Conservation (phyloP, 2,113 vertebrate species). For the Delphinus delphis region DNA sequence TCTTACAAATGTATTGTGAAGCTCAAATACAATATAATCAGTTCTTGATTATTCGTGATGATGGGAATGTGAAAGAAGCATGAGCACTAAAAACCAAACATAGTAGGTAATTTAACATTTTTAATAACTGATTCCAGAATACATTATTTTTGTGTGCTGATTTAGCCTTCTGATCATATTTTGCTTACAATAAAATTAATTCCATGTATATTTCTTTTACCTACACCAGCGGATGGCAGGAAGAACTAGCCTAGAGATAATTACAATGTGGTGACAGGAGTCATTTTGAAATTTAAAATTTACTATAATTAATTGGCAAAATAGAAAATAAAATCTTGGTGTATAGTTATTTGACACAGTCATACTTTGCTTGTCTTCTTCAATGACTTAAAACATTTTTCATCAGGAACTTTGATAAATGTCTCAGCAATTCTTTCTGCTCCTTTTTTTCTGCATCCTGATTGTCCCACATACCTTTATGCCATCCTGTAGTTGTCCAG, state of each 20-base stretch:
- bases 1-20: neutral
- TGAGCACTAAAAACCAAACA: constrained; percentile 44
- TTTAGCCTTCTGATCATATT: constrained; percentile 69
- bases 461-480: neutral
- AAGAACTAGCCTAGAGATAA: constrained; percentile 70
- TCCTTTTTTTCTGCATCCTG: neutral
- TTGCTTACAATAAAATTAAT: constrained; percentile 66
- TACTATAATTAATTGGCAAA: constrained; percentile 66
- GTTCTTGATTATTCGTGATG: constrained; percentile 33
- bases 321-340: constrained; percentile 53
- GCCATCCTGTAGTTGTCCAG: neutral
- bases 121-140: constrained; percentile 62
- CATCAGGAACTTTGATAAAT: neutral
- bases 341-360: constrained; percentile 43
- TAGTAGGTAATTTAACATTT: constrained; percentile 55
- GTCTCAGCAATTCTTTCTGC: neutral
- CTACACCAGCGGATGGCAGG: constrained; percentile 66
- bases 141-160: constrained; percentile 36
- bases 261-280: constrained; percentile 69
- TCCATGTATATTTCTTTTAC: constrained; percentile 68
- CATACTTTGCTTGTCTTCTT: neutral
- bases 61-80: constrained; percentile 5
- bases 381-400: neutral
- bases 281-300: constrained; percentile 71
- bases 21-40: neutral